Evolutionary conservation across 2,113 vertebrate genomes (phyloP), one percentile per base, ranked within the genome.

Genomic region (Brachyhypopomus occidentalis): DNA sequence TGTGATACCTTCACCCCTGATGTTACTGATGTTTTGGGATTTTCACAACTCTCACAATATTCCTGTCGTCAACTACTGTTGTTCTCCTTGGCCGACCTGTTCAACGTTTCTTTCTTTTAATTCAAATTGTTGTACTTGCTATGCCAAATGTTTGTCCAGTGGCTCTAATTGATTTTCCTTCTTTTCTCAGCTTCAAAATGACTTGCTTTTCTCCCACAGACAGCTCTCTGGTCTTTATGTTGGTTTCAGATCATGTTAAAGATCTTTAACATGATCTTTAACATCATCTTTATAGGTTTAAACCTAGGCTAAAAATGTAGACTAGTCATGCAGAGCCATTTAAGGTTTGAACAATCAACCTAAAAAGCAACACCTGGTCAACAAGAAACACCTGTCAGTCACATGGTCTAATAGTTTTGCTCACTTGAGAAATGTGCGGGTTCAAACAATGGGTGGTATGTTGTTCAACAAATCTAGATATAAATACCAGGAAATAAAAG

Each of bases 31-130:
- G 56, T 76, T 76, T 60, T 38, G 30, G 25, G 27, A 27, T 6
- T 62, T 66, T 69, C 9, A 55, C 62, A 27, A 45, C 23, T 75
- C 55, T 60, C 19, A 60, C 56, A 62, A 36, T 75, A 2, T 23
- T 60, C 25, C 72, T 75, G 56, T 75, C 73, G 34, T 76, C 25
- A 66, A 19, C 60, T 48, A 3, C 6, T 66, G 75, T 66, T 66
- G 60, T 77, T 30, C 30, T 30, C 17, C 58, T 77, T 66, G 62
- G 75, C n/a, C n/a, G 6, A 76, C 34, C 58, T 78, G 41, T 38
- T 76, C 34, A 19, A 27, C 25, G 71, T 58, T 56, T 70, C 22
- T 56, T 78, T 78, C 48, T 58, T 59, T 38, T 34, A 22, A 17
- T 78, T 19, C 48, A 55, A 34, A 58, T 22, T 16, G 41, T 56